These are phyloP conservation scores for Lagorchestes hirsutus DNA, from an alignment of 2,797 vertebrate genomes.

Conservation along the genomic window DNA sequence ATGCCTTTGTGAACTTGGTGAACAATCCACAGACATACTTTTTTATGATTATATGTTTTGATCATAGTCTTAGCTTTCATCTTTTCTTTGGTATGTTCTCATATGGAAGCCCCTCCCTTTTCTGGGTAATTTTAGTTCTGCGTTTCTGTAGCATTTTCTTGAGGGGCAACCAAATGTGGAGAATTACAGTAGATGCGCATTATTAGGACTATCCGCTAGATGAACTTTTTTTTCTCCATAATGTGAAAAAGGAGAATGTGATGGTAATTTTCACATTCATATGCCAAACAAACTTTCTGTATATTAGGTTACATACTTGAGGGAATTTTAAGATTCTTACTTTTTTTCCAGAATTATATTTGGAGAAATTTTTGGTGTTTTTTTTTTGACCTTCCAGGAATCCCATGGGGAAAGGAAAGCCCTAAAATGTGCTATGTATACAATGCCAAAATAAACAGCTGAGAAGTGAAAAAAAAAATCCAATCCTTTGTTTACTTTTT, in stretches of 20 bases:
- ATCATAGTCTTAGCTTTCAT: constrained; percentile 29
- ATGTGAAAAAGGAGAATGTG: background rate
- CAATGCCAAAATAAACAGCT: background rate
- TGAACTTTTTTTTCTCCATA: background rate
- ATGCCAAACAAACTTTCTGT: background rate
- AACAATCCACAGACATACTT: background rate
- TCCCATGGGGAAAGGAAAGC: background rate
- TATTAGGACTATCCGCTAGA: constrained; percentile 32
- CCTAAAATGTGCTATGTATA: background rate
- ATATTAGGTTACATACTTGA: background rate
- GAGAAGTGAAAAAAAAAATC: constrained; percentile 20
- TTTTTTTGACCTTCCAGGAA: background rate
- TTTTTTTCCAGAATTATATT: constrained; percentile 22
- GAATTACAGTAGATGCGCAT: background rate
- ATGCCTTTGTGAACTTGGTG: constrained; percentile 16
- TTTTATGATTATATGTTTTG: constrained; percentile 25
- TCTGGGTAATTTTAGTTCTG: background rate
- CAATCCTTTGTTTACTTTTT: background rate
- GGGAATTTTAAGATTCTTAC: background rate
- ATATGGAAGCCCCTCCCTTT: background rate
- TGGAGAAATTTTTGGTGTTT: background rate
- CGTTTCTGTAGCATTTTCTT: constrained; percentile 4
- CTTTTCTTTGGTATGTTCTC: constrained; percentile 26
- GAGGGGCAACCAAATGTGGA: background rate
- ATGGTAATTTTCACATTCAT: constrained; percentile 1